Conservation (phyloP, 2,888 invertebrate species). For the Acanthopleura granulata region DNA sequence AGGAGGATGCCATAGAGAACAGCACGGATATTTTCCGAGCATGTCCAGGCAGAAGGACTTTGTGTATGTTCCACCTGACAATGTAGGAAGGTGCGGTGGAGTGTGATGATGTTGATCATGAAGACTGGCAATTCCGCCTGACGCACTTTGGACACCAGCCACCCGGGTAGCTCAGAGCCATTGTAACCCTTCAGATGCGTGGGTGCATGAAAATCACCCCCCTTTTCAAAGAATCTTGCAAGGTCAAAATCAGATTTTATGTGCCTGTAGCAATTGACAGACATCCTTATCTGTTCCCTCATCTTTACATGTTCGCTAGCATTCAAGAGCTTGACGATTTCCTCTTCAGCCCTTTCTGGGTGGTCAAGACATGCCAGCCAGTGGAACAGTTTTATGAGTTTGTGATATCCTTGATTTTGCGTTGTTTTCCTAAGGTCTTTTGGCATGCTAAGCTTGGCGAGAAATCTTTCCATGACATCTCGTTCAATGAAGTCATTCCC, state of each 20-base stretch:
- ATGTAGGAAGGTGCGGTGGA: conserved; percentile 57
- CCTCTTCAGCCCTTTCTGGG: conserved; percentile 73
- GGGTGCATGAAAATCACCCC: conserved; percentile 21
- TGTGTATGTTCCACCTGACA: conserved; percentile 60
- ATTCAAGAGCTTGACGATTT: conserved; percentile 73
- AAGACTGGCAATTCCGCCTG: conserved; percentile 76
- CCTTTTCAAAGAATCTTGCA: conserved; percentile 28
- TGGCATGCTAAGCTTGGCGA: conserved; percentile 73
- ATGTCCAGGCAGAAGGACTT: conserved; percentile 47
- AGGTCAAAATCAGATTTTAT: conserved; percentile 32
- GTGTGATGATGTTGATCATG: conserved; percentile 73
- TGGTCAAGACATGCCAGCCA: conserved; percentile 82
- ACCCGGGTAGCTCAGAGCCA: conserved; percentile 71
- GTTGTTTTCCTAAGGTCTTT: conserved; percentile 59
- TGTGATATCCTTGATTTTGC: conserved; percentile 31
- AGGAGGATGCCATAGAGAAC: conserved; percentile 62
- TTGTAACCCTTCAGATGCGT: conserved; percentile 34
- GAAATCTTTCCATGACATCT: conserved; percentile 78
- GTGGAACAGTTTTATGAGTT: conserved; percentile 79
- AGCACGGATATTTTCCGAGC: conserved; percentile 51
- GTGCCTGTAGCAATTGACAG: conserved; percentile 58
- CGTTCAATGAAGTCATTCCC: conserved; percentile 90
- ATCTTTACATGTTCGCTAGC: conserved; percentile 29
- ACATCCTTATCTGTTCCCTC: conserved; percentile 44
- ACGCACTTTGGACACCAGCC: conserved; percentile 78